Evolutionary conservation across 2,113 vertebrate genomes (phyloP).

Genomic region (Cettia cetti): DNA sequence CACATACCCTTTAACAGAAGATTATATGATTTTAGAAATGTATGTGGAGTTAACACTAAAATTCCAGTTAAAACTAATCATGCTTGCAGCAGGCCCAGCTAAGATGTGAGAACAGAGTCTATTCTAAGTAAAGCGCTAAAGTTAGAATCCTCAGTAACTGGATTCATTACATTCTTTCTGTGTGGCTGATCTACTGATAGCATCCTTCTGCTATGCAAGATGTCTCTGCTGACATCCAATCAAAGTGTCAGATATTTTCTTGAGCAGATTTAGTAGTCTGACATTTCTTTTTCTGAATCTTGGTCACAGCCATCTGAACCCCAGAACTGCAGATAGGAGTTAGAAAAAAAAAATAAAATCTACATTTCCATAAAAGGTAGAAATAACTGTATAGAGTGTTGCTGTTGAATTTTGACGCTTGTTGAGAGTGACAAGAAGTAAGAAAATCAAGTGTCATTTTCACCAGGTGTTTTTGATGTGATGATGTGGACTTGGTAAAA

Average conservation of each 20-base stretch:
- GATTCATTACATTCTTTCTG: background rate
- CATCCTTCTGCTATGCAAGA: constrained; percentile 17
- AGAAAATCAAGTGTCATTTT: background rate
- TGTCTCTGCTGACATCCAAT: constrained; percentile 31
- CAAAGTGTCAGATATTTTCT: background rate
- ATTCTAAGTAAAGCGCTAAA: background rate
- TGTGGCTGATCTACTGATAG: background rate
- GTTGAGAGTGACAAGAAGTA: background rate
- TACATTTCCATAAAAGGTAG: background rate
- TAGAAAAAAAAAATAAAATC: background rate
- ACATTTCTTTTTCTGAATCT: constrained; percentile 17
- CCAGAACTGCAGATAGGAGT: background rate
- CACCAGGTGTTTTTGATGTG: background rate
- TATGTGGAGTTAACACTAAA: background rate
- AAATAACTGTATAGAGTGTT: background rate
- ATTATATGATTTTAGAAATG: background rate
- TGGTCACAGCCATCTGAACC: constrained; percentile 9
- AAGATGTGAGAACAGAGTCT: background rate
- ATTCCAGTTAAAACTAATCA: background rate
- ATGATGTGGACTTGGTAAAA: background rate
- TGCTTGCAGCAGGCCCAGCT: background rate
- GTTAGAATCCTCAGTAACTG: background rate
- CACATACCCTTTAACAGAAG: background rate
- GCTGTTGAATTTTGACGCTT: background rate
- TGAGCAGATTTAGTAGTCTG: background rate